phyloP scores from a whole-genome alignment of 2,113 vertebrate species.

The Nycticebus coucang region DNA sequence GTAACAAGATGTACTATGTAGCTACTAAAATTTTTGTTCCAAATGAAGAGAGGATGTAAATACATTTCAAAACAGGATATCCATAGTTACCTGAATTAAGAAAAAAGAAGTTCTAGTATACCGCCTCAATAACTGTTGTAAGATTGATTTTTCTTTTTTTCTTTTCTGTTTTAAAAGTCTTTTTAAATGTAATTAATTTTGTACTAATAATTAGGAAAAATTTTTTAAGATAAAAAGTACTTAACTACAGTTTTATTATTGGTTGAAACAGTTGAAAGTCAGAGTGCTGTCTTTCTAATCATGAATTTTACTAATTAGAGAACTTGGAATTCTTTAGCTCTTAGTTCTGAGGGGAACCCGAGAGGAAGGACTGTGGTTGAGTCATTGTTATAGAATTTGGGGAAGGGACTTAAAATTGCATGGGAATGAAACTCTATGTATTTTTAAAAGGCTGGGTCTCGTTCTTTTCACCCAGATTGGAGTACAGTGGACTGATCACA shows the following conservation, averaged over 20 bases:
- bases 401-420: slow-evolving; percentile 13
- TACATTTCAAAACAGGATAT: not conserved
- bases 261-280: not conserved
- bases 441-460: too few species aligned
- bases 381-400: not conserved
- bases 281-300: not conserved
- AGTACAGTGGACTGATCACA: too few species aligned
- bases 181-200: not conserved
- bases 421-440: not conserved
- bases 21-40: slow-evolving; percentile 5
- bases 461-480: too few species aligned
- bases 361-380: not conserved
- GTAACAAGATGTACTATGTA: not conserved
- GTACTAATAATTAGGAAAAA: not conserved
- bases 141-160: not conserved
- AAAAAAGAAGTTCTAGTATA: not conserved
- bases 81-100: not conserved
- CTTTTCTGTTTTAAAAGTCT: not conserved
- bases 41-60: not conserved
- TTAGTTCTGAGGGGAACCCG: not conserved
- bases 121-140: not conserved
- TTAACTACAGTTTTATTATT: not conserved
- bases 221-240: slow-evolving; percentile 26
- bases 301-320: not conserved
- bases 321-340: not conserved